These are phyloP conservation scores for Automeris io DNA, from an alignment of 2,888 invertebrate genomes.

Conservation along the genomic window DNA sequence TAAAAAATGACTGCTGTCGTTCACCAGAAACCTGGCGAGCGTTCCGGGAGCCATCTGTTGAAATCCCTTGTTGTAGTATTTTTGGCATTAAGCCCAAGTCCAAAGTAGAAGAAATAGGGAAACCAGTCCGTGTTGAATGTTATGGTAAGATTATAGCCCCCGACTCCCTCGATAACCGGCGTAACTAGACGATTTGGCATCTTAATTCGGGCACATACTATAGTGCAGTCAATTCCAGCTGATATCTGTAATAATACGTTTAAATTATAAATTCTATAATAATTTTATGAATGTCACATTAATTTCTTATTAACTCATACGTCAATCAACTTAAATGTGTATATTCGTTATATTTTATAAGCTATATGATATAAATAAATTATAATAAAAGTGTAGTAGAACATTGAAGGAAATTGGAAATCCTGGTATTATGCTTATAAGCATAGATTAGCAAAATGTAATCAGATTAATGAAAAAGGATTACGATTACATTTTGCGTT, in stretches of 20 bases:
- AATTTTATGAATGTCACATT: constrained; percentile 1
- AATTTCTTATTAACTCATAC: no score
- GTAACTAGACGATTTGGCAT: constrained; percentile 42
- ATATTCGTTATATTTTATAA: no score
- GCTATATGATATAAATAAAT: no score
- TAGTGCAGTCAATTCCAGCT: constrained; percentile 52
- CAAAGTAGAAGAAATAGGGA: constrained; percentile 43
- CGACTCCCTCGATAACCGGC: constrained; percentile 44
- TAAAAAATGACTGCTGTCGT: background rate
- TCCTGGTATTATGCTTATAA: no score
- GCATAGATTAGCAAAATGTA: no score
- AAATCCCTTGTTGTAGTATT: constrained; percentile 33
- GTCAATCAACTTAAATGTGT: no score
- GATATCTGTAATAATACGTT: constrained; percentile 38
- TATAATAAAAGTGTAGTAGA: no score
- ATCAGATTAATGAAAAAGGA: no score
- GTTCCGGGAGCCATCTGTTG: constrained; percentile 32
- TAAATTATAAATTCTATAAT: background rate
- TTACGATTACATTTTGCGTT: no score
- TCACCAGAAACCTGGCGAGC: constrained; percentile 23
- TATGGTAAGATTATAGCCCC: constrained; percentile 51
- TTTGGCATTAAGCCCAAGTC: constrained; percentile 42
- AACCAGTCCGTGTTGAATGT: constrained; percentile 44
- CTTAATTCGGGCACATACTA: constrained; percentile 44
- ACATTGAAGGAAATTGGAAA: no score